phyloP scores from a whole-genome alignment of 2,888 invertebrate genomes.

The Hydroisotoma schaefferi region DNA sequence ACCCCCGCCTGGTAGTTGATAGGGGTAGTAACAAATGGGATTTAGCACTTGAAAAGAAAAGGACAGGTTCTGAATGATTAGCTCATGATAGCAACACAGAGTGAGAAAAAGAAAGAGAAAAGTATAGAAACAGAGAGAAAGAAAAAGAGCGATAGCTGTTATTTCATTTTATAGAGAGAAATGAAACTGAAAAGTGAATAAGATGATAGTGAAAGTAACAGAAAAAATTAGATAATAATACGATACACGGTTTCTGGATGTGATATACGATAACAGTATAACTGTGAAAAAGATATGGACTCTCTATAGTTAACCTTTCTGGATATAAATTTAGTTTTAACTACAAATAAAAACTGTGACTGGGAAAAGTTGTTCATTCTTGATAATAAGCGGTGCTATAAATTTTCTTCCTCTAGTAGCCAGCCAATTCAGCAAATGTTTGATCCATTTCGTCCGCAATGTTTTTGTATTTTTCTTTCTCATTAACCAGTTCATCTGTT shows the following conservation, averaged over 20 bases:
- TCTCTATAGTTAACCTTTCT: too few relatives aligned
- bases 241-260: too few relatives aligned
- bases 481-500: conserved; percentile 75
- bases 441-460: conserved; percentile 96
- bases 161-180: conserved; percentile 8
- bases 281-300: background rate
- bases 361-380: conserved; percentile 11
- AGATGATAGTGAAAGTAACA: background rate
- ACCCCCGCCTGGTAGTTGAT: background rate
- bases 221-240: background rate
- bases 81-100: background rate
- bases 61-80: background rate
- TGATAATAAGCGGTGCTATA: conserved; percentile 4
- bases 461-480: conserved; percentile 89
- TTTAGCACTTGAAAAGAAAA: too few relatives aligned
- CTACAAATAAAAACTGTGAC: conserved; percentile 6
- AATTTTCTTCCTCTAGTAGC: conserved; percentile 67
- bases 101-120: background rate
- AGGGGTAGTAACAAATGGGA: too few relatives aligned
- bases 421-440: conserved; percentile 94
- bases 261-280: too few relatives aligned
- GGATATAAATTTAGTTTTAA: background rate
- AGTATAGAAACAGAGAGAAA: background rate
- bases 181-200: conserved; percentile 15
- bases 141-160: too few relatives aligned